These are phyloP conservation scores for Crocuta crocuta DNA, from an alignment of 2,113 vertebrate genomes.

Conservation along the genomic window DNA sequence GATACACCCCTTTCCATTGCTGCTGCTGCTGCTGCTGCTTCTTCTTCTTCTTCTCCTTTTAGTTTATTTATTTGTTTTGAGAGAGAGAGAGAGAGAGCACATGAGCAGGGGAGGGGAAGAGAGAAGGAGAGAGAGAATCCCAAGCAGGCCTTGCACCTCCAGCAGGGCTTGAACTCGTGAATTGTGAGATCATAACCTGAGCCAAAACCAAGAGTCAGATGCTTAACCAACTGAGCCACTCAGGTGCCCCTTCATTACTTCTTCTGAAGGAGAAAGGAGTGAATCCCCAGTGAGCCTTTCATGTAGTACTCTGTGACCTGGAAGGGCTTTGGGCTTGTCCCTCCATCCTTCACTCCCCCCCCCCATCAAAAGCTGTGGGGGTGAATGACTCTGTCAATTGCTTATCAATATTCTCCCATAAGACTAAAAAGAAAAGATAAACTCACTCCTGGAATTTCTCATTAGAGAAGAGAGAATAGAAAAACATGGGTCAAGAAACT, in stretches of 20 bases:
- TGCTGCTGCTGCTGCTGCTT: not conserved
- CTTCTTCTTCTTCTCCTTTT: not conserved
- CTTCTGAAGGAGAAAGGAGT: not conserved
- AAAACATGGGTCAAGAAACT: not conserved
- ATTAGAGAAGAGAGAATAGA: not conserved
- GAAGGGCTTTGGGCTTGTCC: not conserved
- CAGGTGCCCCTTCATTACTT: not conserved
- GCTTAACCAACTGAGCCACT: too few species aligned
- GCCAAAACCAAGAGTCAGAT: too few species aligned
- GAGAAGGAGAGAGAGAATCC: too few species aligned
- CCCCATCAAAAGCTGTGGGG: not conserved
- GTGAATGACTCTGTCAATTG: not conserved
- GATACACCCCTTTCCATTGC: not conserved
- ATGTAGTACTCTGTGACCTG: not conserved
- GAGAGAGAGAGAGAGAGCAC: too few species aligned
- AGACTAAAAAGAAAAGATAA: not conserved
- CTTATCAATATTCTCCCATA: not conserved
- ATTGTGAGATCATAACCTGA: too few species aligned
- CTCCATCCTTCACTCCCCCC: not conserved
- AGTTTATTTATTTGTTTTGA: too few species aligned
- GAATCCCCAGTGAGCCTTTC: not conserved
- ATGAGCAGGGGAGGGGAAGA: too few species aligned
- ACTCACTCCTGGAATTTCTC: not conserved
- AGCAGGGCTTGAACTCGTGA: too few species aligned
- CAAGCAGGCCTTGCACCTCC: too few species aligned